Conservation (phyloP, 2,888 invertebrate species). For the Pecten maximus region DNA sequence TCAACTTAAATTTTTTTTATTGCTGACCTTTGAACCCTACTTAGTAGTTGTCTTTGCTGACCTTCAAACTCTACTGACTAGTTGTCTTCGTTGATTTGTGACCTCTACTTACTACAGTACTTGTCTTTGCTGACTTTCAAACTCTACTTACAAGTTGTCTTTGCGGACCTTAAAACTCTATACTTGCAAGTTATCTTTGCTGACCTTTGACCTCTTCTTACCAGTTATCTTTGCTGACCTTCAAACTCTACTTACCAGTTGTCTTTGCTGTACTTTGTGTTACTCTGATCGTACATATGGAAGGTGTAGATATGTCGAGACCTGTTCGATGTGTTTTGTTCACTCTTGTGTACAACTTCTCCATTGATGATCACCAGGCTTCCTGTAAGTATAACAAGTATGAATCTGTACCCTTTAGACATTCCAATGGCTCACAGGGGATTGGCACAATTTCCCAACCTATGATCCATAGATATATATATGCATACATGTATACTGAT, state of each 20-base stretch:
- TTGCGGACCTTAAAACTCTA: too few relatives aligned
- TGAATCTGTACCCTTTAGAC: not conserved
- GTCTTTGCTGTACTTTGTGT: slow-evolving; percentile 88
- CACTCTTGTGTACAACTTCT: slow-evolving; percentile 95
- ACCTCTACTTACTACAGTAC: too few relatives aligned
- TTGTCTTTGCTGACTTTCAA: too few relatives aligned
- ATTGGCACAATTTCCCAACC: too few relatives aligned
- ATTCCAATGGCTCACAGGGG: not conserved
- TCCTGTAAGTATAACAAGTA: slow-evolving; percentile 83
- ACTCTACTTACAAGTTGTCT: too few relatives aligned
- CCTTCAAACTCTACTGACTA: slow-evolving; percentile 85
- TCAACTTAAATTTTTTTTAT: too few relatives aligned
- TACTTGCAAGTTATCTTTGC: too few relatives aligned
- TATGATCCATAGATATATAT: too few relatives aligned
- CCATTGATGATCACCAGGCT: slow-evolving; percentile 95
- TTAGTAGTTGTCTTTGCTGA: not conserved
- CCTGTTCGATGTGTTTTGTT: slow-evolving; percentile 90
- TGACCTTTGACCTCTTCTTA: too few relatives aligned
- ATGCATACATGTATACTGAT: too few relatives aligned
- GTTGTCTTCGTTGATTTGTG: slow-evolving; percentile 89
- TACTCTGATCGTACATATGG: slow-evolving; percentile 92
- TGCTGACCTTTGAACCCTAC: too few relatives aligned
- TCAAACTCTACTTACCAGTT: slow-evolving; percentile 88
- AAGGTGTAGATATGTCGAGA: slow-evolving; percentile 98
- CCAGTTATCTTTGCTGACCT: not conserved